Evolutionary conservation across 2,888 invertebrate species (phyloP), one percentile per base, ranked within the genome.

Genomic region (Tetranychus piercei): DNA sequence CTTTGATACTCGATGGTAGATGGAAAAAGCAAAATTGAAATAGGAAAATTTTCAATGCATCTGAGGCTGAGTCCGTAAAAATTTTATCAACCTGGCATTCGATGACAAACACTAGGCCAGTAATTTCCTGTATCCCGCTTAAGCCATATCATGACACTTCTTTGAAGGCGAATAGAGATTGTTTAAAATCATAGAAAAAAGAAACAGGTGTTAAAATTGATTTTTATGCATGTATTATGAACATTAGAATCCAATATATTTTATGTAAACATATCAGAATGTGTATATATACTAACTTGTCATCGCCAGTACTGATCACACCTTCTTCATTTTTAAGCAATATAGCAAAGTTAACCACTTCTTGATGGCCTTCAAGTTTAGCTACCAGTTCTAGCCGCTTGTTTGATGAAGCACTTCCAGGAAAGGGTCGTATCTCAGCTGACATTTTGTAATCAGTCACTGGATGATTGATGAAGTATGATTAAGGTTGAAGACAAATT

Each of bases 71-170:
- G 2, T 55, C 55, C 15, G 55, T 9, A 0, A 55, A 55, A 55
- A 55, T 15, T 55, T 55, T 55, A 55, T 55, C 80, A 78, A 83
- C 82, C 79, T 7, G 92, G 90, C 90, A 94, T 91, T 80, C 90
- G 91, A 81, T 94, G 94, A 81, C 96, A 96, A 80, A 99, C 93
- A 81, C 94, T 94, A 0, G 97, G 97, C 97, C 97, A 99, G 82
- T 94, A 99, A 81, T 96, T 95, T 4, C 96, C 97, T 0, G 94
- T 94, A 82, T 97, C 97, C 77, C 97, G 87, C 82, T 94, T 95
- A 80, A 97, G 83, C 94, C 96, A 97, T 78, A 99, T 92, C 82
- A 96, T 86, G 65, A 99, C 89, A 77, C 94, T 94, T 84, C 96
- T 96, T 81, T 43, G 20, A 73, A 73, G 15, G 22, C 15, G 20